These are phyloP conservation scores for Cephus cinctus DNA, from an alignment of 1,140 invertebrate genomes.

Conservation along the genomic window DNA sequence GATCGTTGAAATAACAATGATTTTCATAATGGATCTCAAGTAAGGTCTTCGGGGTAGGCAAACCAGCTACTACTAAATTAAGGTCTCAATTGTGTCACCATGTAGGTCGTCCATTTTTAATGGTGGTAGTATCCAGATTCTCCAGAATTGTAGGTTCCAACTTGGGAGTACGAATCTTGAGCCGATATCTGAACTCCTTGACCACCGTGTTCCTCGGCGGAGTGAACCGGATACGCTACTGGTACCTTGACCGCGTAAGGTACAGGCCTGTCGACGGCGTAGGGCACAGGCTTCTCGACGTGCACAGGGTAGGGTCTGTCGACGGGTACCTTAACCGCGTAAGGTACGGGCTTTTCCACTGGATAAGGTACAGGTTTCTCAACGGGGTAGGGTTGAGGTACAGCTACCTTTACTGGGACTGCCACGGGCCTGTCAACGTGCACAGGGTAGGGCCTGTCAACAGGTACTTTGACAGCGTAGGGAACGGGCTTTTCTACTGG, in stretches of 20 bases:
- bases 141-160: neutral
- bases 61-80: neutral
- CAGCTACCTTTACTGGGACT: constrained; percentile 69
- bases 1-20: too few relatives aligned
- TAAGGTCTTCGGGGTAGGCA: too few relatives aligned
- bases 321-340: constrained; percentile 24
- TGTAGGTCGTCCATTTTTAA: too few relatives aligned
- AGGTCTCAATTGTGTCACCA: neutral
- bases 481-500: constrained; percentile 62
- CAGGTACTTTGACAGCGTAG: constrained; percentile 58
- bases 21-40: too few relatives aligned
- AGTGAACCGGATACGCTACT: constrained; percentile 54
- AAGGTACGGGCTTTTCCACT: constrained; percentile 32
- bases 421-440: constrained; percentile 64
- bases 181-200: constrained; percentile 64
- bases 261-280: constrained; percentile 26
- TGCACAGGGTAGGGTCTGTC: constrained; percentile 23
- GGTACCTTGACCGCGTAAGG: constrained; percentile 58
- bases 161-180: constrained; percentile 54
- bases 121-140: neutral
- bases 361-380: constrained; percentile 69
- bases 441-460: constrained; percentile 60
- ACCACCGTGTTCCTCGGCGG: too few relatives aligned
- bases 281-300: constrained; percentile 27
- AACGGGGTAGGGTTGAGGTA: constrained; percentile 66